Percentiles rank a stretch among this genome's conserved stretches.
These are phyloP conservation scores for Eumaeus atala DNA, from an alignment of 1,140 invertebrate species.

Conservation along the genomic window DNA sequence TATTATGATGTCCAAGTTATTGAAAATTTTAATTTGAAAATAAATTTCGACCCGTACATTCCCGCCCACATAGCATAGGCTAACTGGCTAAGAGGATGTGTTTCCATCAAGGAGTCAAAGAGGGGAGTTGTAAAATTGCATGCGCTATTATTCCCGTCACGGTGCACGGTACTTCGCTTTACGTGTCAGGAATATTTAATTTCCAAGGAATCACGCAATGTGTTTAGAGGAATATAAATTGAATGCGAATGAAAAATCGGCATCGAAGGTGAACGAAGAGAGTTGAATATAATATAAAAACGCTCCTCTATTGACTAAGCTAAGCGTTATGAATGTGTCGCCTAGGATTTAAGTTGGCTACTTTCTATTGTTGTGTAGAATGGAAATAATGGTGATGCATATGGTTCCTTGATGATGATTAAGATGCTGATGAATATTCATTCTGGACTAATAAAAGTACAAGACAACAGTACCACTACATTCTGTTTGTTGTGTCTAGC, in stretches of 20 bases:
- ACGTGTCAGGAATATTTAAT: constrained; percentile 6
- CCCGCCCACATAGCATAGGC: no score
- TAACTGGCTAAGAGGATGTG: background rate
- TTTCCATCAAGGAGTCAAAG: background rate
- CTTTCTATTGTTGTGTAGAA: no score
- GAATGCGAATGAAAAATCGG: constrained; percentile 1
- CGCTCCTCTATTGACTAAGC: background rate
- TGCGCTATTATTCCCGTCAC: background rate
- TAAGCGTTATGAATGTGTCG: background rate
- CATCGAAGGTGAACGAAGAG: background rate
- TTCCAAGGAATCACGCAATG: background rate
- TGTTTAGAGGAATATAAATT: constrained; percentile 1
- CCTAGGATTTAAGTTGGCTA: no score
- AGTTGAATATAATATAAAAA: constrained; percentile 4
- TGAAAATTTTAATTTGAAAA: no score
- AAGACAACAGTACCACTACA: no score
- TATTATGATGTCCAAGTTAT: no score
- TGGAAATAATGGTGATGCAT: no score
- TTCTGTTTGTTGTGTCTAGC: no score
- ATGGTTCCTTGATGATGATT: no score
- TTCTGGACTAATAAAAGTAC: no score
- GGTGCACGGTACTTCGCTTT: constrained; percentile 1
- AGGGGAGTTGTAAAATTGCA: background rate
- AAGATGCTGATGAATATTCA: no score
- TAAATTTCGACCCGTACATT: no score